phyloP scores from a whole-genome alignment of 2,113 vertebrate species.

The Agapornis roseicollis region DNA sequence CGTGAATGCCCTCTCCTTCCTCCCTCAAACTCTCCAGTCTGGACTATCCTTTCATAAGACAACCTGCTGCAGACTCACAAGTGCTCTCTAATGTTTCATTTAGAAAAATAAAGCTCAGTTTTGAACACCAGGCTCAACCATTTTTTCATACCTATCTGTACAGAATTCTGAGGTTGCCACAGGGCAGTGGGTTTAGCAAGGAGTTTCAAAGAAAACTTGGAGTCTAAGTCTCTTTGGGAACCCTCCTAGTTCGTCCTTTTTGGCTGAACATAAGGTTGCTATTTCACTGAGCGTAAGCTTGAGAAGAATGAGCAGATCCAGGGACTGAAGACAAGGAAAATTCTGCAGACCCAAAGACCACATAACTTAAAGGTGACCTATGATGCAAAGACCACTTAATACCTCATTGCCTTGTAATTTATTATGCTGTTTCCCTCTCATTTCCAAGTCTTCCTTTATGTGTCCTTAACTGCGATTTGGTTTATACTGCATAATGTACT shows the following conservation, averaged over 20 bases:
- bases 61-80: background rate
- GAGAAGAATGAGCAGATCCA: background rate
- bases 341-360: background rate
- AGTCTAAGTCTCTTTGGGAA: background rate
- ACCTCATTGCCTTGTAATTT: background rate
- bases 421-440: background rate
- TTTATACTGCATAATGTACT: background rate
- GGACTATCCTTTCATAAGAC: background rate
- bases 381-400: background rate
- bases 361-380: background rate
- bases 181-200: background rate
- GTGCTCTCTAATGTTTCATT: background rate
- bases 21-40: background rate
- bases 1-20: background rate
- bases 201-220: background rate
- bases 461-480: background rate
- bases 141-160: background rate
- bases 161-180: background rate
- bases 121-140: accelerated
- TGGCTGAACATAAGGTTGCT: background rate
- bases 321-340: background rate
- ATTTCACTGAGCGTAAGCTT: background rate
- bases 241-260: background rate
- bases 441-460: background rate
- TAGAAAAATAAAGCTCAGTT: background rate